These are phyloP conservation scores for Malthinus seriepunctatus DNA, from an alignment of 2,888 invertebrate genomes.

Conservation along the genomic window DNA sequence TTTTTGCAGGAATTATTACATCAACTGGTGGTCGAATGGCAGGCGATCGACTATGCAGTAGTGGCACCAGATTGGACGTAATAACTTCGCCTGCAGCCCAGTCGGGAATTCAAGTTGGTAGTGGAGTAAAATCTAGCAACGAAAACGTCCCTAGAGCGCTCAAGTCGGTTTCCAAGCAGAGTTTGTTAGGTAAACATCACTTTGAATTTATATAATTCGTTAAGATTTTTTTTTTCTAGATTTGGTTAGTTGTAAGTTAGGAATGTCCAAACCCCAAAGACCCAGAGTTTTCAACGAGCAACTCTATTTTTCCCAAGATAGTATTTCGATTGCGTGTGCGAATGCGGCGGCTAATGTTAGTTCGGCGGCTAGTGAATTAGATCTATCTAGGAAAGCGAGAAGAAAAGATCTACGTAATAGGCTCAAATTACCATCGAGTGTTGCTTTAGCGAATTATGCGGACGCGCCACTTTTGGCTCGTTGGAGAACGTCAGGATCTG, in stretches of 20 bases:
- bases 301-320: slow-evolving; percentile 75
- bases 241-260: slow-evolving; percentile 81
- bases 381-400: slow-evolving; percentile 72
- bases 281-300: slow-evolving; percentile 47
- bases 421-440: slow-evolving; percentile 65
- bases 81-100: slow-evolving; percentile 37
- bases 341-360: slow-evolving; percentile 63
- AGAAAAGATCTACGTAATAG: slow-evolving; percentile 64
- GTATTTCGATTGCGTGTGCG: slow-evolving; percentile 66
- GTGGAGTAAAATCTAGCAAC: slow-evolving; percentile 53
- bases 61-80: slow-evolving; percentile 57
- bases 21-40: slow-evolving; percentile 55
- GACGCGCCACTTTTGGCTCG: slow-evolving; percentile 75
- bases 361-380: slow-evolving; percentile 74
- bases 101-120: slow-evolving; percentile 43
- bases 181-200: slow-evolving; percentile 59
- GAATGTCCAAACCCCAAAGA: slow-evolving; percentile 57
- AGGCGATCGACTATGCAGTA: slow-evolving; percentile 60
- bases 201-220: background rate
- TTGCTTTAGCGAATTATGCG: slow-evolving; percentile 69
- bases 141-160: slow-evolving; percentile 56
- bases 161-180: slow-evolving; percentile 64
- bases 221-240: slow-evolving; percentile 54
- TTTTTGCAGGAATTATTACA: slow-evolving; percentile 52
- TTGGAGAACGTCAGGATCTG: slow-evolving; percentile 63